A percentile compares a stretch with the other conserved stretches of the same genome.
phyloP scores from a whole-genome alignment of 2,888 invertebrate species.

The Nasonia oneida region DNA sequence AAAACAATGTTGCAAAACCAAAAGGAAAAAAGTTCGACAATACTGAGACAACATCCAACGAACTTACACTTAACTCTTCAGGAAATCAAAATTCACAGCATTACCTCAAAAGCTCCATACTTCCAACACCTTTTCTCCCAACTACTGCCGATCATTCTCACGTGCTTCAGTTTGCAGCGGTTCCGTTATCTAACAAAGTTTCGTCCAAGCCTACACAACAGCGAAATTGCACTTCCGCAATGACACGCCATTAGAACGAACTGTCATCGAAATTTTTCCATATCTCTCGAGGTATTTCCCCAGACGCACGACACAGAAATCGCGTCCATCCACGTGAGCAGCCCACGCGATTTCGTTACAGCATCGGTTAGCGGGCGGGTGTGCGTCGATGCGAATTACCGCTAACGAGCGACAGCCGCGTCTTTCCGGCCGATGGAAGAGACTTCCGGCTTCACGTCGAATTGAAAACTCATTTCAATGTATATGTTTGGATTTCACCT shows the following conservation, averaged over 20 bases:
- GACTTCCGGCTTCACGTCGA: slow-evolving; percentile 30
- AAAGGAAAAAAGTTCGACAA: neutral
- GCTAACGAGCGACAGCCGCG: slow-evolving; percentile 34
- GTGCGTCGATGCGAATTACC: slow-evolving; percentile 25
- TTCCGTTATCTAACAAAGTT: neutral
- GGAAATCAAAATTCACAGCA: slow-evolving; percentile 6
- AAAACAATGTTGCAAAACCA: slow-evolving; percentile 19
- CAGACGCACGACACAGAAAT: neutral
- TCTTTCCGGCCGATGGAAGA: slow-evolving; percentile 23
- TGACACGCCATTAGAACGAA: neutral
- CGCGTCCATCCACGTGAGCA: neutral
- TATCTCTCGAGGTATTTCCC: neutral
- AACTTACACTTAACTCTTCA: neutral
- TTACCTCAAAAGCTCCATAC: neutral
- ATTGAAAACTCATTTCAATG: slow-evolving; percentile 41
- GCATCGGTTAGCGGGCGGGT: neutral
- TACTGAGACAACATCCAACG: neutral
- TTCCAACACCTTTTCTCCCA: neutral
- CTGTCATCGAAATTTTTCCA: neutral
- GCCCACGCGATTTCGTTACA: slow-evolving; percentile 1
- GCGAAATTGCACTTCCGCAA: neutral
- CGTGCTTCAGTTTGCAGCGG: neutral
- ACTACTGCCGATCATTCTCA: neutral
- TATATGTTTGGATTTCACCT: neutral
- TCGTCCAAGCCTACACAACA: neutral